Base-by-base conservation (phyloP, 2,797 vertebrate genomes). In the Lutra lutra region DNA sequence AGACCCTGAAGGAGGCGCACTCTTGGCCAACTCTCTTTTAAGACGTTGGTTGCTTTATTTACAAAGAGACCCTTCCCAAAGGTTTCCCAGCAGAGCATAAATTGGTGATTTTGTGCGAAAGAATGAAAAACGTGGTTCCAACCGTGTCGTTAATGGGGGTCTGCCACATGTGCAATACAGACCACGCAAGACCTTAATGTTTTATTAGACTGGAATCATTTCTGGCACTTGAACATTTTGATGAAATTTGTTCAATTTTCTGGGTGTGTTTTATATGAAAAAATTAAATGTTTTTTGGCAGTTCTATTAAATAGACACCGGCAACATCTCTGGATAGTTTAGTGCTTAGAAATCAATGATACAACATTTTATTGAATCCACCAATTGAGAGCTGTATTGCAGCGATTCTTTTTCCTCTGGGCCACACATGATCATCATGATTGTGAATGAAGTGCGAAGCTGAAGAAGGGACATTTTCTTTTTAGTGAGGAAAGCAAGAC, bases 191-290 rank as follows among this genome's bases (percentile, higher is more conserved):
- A 75, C 60, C 97, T 97, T 92, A 73, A 60, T 95, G 94, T 92
- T 96, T 96, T 92, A 96, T 94, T 97, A 97, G 86, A 94, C 64
- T 94, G 86, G 83, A 95, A 93, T 97, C 86, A 11, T 97, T 97
- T 91, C 91, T 97, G 97, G 97, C 96, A 89, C 85, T 97, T 97
- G 96, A 95, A 94, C 91, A 82, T 97, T 97, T 97, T 94, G 94
- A 97, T 97, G 95, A 97, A 97, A 97, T 98, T 97, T 97, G 95
- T 91, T 97, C 95, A 72, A 70, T 97, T 98, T 97, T 95, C 83
- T 79, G 96, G 94, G 95, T 98, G 97, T 97, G 90, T 97, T 97
- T 97, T 95, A 91, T 96, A 91, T 64, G 94, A 95, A 97, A 96
- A 97, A 98, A 96, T 96, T 96, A 96, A 97, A 96, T 94, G 70